Percentiles rank a stretch among this genome's conserved stretches.
phyloP scores from a whole-genome alignment of 2,888 invertebrate species.

The Harpagoxenus sublaevis region DNA sequence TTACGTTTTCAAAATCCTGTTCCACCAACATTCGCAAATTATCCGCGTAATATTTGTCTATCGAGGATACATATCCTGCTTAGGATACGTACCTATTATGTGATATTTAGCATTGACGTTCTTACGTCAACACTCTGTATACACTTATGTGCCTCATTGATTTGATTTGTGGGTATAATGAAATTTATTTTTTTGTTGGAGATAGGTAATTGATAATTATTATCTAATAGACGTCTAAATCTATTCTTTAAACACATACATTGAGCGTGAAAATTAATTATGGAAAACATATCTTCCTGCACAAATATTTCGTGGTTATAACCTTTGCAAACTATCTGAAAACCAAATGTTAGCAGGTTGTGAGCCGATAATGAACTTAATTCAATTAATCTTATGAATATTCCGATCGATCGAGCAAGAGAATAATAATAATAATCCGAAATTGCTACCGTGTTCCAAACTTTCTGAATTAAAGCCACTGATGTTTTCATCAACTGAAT shows the following conservation, averaged over 20 bases:
- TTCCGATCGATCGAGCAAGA: not conserved
- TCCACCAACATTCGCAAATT: slow-evolving; percentile 10
- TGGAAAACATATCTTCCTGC: not conserved
- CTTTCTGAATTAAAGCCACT: slow-evolving; percentile 25
- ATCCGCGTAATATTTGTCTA: not conserved
- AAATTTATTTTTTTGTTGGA: not conserved
- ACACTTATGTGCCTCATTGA: not conserved
- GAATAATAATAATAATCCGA: slow-evolving; percentile 39
- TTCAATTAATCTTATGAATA: slow-evolving; percentile 44
- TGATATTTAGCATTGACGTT: not conserved
- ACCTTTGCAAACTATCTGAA: not conserved
- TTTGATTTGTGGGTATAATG: not conserved
- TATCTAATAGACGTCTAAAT: not conserved
- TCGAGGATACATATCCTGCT: not conserved
- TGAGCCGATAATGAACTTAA: slow-evolving; percentile 5
- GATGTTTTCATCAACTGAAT: not conserved
- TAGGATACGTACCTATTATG: too few relatives aligned
- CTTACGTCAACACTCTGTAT: not conserved
- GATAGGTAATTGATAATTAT: not conserved
- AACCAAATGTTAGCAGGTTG: not conserved
- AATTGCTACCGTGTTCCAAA: slow-evolving; percentile 20
- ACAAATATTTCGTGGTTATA: not conserved
- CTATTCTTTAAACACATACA: too few relatives aligned
- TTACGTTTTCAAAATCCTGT: slow-evolving; percentile 27
- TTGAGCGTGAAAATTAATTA: not conserved